Base-by-base conservation (phyloP, 2,888 invertebrate species). In the Phortica okadai region DNA sequence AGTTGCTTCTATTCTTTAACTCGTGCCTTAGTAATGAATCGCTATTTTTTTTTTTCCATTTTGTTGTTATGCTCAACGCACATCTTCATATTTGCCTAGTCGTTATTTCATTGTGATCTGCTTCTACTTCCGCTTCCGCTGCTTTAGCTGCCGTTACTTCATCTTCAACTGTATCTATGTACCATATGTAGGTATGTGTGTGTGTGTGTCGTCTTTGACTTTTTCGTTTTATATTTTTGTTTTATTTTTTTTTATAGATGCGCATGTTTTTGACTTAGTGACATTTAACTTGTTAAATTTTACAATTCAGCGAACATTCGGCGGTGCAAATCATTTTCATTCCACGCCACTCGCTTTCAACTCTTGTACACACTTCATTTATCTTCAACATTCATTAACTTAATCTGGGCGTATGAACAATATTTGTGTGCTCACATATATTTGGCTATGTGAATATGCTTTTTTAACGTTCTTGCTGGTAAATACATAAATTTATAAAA, bases 271-370 rank as follows among this genome's bases (percentile, higher is more conserved):
- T 82, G 82, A 82, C 81, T 82, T 82, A 79, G 81, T 82, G 82
- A 81, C 82, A 83, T 77, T 78, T 77, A 67, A 74, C 77, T 80
- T 81, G 80, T 81, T 77, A 78, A 87, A 87, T 88, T 88, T 88
- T 85, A 89, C 88, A 89, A 88, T 88, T 89, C 89, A 89, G 85
- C 84, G 87, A 87, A 86, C 85, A 85, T 86, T 86, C 50, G 50
- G 10, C 69, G 45, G 69, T 45, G 69, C 45, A 69, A 69, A 69
- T 69, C 50, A 69, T 69, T 64, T 33, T 33, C 33, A 33, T 33
- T 33, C 33, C 33, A 33, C 33, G 33, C 33, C 33, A 56, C n/a
- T 6, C 14, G 72, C 33, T 11, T 73, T 54, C 50, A 45, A 11
- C 25, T 74, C 64, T 50, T 77, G 58, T 73, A 25, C 54, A 66